Percentiles rank a stretch among this genome's conserved stretches.
These are phyloP conservation scores for Recurvirostra avosetta DNA, from an alignment of 2,113 vertebrate species.

Conservation along the genomic window DNA sequence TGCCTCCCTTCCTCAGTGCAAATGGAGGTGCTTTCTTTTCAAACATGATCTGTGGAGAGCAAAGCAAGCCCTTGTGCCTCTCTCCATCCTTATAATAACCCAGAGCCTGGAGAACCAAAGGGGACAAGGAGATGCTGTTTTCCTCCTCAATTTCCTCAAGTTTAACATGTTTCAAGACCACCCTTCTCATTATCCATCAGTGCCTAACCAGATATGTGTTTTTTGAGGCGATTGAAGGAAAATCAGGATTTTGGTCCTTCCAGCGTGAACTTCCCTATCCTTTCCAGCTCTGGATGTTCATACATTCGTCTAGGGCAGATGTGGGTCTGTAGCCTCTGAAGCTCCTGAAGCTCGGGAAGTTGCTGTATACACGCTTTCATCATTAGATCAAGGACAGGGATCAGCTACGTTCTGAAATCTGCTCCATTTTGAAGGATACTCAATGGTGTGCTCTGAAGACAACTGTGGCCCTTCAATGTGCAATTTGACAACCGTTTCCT, in stretches of 20 bases:
- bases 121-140: background rate
- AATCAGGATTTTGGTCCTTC: background rate
- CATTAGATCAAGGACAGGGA: background rate
- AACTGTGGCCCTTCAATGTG: fast-evolving
- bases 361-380: background rate
- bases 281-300: background rate
- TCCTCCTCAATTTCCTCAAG: background rate
- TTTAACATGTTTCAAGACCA: background rate
- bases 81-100: background rate
- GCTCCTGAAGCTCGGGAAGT: background rate
- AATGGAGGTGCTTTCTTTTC: background rate
- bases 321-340: background rate
- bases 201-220: background rate
- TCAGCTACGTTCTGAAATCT: background rate
- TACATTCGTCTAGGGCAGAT: background rate
- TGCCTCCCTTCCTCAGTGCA: background rate
- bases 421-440: background rate
- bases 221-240: background rate
- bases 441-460: background rate
- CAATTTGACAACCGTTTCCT: background rate
- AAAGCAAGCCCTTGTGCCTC: background rate
- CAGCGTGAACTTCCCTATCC: background rate
- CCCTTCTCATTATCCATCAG: background rate
- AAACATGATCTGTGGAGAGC: background rate
- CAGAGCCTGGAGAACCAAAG: background rate